Evolutionary conservation across 2,888 invertebrate genomes (phyloP).

Genomic region (Linnaemya vulpina): DNA sequence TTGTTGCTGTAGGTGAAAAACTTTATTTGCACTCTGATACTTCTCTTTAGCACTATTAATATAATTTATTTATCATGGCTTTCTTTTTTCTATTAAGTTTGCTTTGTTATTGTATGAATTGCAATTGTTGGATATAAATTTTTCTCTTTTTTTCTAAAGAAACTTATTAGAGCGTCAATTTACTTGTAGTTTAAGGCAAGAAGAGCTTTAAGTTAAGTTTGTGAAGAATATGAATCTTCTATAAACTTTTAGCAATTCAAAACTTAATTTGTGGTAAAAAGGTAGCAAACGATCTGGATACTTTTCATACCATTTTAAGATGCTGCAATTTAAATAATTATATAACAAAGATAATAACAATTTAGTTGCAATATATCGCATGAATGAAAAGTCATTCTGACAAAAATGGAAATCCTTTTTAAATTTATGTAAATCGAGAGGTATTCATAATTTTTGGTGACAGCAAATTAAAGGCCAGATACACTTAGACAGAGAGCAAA

Average conservation of each 20-base stretch:
- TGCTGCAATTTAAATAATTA: too few species aligned
- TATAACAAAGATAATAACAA: too few species aligned
- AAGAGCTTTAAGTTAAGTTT: not conserved
- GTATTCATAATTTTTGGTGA: too few species aligned
- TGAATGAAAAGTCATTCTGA: too few species aligned
- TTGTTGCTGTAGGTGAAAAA: constrained; percentile 33
- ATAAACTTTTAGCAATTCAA: not conserved
- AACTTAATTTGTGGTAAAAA: not conserved
- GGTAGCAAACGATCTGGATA: not conserved
- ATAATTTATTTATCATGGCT: constrained; percentile 2
- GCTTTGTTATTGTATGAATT: constrained; percentile 41
- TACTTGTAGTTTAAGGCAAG: not conserved
- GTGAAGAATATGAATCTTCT: not conserved
- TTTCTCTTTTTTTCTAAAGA: constrained; percentile 34
- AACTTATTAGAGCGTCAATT: constrained; percentile 25
- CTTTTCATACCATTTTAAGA: too few species aligned
- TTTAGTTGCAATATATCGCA: too few species aligned
- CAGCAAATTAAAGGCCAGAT: too few species aligned
- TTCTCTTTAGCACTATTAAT: constrained; percentile 7
- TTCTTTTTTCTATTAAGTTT: not conserved
- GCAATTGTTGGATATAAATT: constrained; percentile 23
- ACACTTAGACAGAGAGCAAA: too few species aligned
- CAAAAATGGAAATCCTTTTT: too few species aligned
- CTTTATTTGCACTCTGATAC: constrained; percentile 41
- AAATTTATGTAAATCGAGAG: too few species aligned